Evolutionary conservation across 2,113 vertebrate species (phyloP), one percentile per base, ranked within the genome.

Genomic region (Equus quagga): DNA sequence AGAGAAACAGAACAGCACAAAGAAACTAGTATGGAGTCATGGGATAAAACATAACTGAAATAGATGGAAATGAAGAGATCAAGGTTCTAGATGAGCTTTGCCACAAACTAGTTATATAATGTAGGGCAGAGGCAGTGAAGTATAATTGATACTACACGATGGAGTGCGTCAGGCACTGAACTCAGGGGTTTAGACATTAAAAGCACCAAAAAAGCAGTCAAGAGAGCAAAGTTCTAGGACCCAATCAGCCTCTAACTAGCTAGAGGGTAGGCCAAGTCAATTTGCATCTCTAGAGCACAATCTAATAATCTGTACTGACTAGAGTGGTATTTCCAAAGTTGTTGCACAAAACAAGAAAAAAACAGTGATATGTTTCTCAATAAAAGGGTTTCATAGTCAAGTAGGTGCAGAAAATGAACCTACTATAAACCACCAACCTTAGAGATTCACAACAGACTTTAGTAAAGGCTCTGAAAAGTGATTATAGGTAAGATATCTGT

Each of bases 401-500:
- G 54, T 49, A 70, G 23, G 33, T 64, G 6, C 14, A 81, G 33
- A 1, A 86, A 96, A 85, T 70, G 19, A 64, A 78, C 13, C 24
- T 78, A 64, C 18, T 3, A 54, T 36, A 94, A 85, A 54, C 46
- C 58, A 94, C 41, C 60, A 62, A 5, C 21, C 23, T 87, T 51
- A 94, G 65, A 85, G 80, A 91, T n/a, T 86, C 62, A 85, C 15
- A 72, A 87, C 36, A 8, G 5, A 3, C 31, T 70, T 56, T 65
- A 49, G 33, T 44, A 87, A 96, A 96, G 41, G 31, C 60, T 94
- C 78, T 94, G 49, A 91, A 62, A 91, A 76, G 46, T 60, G 2
- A 23, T 96, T 96, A 73, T 1, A 78, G 49, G 60, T 94, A 91
- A 94, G 26, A 62, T 54, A 92, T 5, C 54, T 21, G 19, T 82